phyloP scores from a whole-genome alignment of 2,113 vertebrate genomes.

The Apteryx owenii region DNA sequence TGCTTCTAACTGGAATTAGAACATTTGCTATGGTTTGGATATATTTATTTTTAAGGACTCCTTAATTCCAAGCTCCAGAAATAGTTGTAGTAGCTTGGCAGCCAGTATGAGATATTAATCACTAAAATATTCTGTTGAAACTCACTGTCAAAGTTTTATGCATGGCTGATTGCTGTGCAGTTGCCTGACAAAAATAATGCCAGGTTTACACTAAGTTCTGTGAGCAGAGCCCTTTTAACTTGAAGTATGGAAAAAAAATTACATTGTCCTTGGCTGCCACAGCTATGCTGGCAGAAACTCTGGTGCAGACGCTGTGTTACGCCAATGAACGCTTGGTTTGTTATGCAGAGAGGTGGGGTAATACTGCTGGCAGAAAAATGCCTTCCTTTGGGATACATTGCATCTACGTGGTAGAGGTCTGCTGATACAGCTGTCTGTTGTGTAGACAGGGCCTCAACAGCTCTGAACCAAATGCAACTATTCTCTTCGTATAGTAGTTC shows the following conservation, averaged over 20 bases:
- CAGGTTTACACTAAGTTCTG: not conserved
- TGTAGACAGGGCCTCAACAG: not conserved
- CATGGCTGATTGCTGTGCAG: not conserved
- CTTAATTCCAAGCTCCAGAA: not conserved
- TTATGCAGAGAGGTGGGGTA: not conserved
- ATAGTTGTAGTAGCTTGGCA: not conserved
- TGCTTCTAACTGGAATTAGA: not conserved
- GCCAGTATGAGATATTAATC: not conserved
- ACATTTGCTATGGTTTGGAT: not conserved
- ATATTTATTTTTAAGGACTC: not conserved
- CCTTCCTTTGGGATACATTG: not conserved
- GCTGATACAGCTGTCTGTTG: not conserved
- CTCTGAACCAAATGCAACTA: not conserved
- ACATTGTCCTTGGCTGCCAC: not conserved
- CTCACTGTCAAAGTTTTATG: not conserved
- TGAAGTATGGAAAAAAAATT: not conserved
- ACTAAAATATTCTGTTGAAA: not conserved
- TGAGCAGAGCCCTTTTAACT: not conserved
- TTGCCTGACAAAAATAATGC: not conserved
- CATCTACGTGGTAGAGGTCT: not conserved
- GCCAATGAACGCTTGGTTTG: not conserved
- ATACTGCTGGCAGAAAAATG: not conserved
- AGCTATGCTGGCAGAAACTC: not conserved
- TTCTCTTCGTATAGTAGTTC: not conserved
- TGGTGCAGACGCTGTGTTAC: not conserved